phyloP scores from a whole-genome alignment of 1,140 invertebrate genomes.

The Apis cerana region DNA sequence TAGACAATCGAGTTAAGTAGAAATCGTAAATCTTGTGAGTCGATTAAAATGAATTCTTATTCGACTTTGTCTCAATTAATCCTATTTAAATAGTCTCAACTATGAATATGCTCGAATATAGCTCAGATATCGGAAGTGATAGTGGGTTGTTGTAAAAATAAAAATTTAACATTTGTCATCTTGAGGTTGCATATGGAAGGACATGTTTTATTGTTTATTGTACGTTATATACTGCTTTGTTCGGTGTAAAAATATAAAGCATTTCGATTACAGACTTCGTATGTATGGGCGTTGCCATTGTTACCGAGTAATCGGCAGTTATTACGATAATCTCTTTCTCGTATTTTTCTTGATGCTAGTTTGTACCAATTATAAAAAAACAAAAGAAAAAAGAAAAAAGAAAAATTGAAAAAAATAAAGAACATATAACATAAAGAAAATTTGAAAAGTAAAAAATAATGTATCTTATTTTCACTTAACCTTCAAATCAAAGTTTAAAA shows the following conservation, averaged over 20 bases:
- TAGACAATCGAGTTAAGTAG: slow-evolving; percentile 64
- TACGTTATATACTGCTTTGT: slow-evolving; percentile 74
- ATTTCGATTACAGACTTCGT: slow-evolving; percentile 77
- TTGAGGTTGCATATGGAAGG: slow-evolving; percentile 79
- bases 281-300: slow-evolving; percentile 64
- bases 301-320: slow-evolving; percentile 63
- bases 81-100: slow-evolving; percentile 66
- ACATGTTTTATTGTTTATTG: slow-evolving; percentile 77
- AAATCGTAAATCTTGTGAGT: slow-evolving; percentile 62
- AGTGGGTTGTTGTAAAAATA: slow-evolving; percentile 73
- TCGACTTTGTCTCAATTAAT: slow-evolving; percentile 57
- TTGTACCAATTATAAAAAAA: slow-evolving; percentile 30
- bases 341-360: slow-evolving; percentile 63
- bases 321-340: slow-evolving; percentile 63
- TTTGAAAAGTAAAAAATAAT: not conserved
- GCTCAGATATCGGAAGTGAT: slow-evolving; percentile 70
- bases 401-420: not conserved
- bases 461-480: not conserved
- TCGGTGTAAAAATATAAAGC: slow-evolving; percentile 80
- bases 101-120: slow-evolving; percentile 66
- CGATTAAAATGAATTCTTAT: slow-evolving; percentile 65
- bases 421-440: not conserved
- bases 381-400: not conserved
- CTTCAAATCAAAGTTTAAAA: not conserved
- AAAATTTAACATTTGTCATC: slow-evolving; percentile 77